These are phyloP conservation scores for Coturnix japonica DNA, from an alignment of 2,113 vertebrate genomes.

Conservation along the genomic window DNA sequence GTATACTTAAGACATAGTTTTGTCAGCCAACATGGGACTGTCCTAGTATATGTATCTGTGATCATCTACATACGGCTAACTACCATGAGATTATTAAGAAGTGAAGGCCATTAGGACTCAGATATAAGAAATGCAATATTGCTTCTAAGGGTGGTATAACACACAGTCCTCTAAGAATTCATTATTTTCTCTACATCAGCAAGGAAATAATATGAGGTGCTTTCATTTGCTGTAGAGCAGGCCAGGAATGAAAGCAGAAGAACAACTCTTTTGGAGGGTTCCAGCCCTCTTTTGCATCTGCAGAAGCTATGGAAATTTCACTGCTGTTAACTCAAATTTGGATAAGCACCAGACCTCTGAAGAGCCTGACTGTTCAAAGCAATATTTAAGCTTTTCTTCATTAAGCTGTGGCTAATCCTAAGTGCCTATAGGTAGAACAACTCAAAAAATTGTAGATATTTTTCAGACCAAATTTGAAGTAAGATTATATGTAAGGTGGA, in stretches of 20 bases:
- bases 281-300: background rate
- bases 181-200: background rate
- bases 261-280: constrained; percentile 26
- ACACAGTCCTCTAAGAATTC: background rate
- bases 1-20: background rate
- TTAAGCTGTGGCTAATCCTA: background rate
- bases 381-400: background rate
- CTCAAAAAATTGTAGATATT: background rate
- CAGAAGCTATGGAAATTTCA: constrained; percentile 12
- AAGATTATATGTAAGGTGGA: background rate
- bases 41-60: background rate
- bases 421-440: background rate
- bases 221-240: background rate
- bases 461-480: background rate
- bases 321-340: constrained; percentile 15
- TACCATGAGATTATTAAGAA: background rate
- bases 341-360: constrained; percentile 17
- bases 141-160: background rate
- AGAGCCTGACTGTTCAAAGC: background rate
- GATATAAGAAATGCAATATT: background rate
- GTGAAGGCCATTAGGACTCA: background rate
- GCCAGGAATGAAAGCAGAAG: constrained; percentile 10
- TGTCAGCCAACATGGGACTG: background rate
- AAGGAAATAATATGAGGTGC: background rate
- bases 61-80: background rate